Base-by-base conservation (phyloP, 2,888 invertebrate genomes). In the Cremastobaeus sp. region DNA sequence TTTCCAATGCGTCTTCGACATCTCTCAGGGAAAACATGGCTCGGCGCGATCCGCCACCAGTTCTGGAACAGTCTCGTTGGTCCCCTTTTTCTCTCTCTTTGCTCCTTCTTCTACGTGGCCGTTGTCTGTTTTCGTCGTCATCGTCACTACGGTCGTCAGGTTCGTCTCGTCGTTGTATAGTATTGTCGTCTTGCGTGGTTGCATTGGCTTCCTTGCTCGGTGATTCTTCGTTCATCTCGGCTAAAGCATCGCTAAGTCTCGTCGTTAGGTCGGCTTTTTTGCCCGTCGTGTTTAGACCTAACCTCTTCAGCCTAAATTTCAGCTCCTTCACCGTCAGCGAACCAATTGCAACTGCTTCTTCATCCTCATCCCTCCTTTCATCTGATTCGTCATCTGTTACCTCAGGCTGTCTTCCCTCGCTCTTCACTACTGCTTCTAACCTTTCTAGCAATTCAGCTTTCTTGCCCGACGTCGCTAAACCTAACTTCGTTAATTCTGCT, bases 271-370 rank as follows among this genome's bases (percentile, higher is more conserved):
- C 55, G 1, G 17, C 15, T 28, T 55, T 41, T 9, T 18, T 39
- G 0, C 41, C 41, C 3, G 30, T 41, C 8, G 21, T 41, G n/a
- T 12, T 30, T 11, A 55, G 25, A 55, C 18, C 18, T 15, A 55
- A 20, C 21, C 55, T 9, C n/a, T 35, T 39, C 30, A 55, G 17
- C 9, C 55, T 25, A 41, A 55, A 55, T 18, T 30, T 39, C 55
- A 55, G 6, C 14, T 55, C 41, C 11, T 55, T 55, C 14, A 55
- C 41, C 1, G 4, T 41, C 11, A 55, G 20, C 11, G 37, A 37
- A 11, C 25, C 39, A 5, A 54, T 25, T 2, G 37, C 25, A 6
- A 35, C 37, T 3, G 21, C 52, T 3, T 48, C 32, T 18, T 34
- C 34, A 2, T 32, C 18, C 0, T 48, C 34, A 2, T 32, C 18